Evolutionary conservation across 2,888 invertebrate genomes (phyloP).

Genomic region (Cephus spinipes): DNA sequence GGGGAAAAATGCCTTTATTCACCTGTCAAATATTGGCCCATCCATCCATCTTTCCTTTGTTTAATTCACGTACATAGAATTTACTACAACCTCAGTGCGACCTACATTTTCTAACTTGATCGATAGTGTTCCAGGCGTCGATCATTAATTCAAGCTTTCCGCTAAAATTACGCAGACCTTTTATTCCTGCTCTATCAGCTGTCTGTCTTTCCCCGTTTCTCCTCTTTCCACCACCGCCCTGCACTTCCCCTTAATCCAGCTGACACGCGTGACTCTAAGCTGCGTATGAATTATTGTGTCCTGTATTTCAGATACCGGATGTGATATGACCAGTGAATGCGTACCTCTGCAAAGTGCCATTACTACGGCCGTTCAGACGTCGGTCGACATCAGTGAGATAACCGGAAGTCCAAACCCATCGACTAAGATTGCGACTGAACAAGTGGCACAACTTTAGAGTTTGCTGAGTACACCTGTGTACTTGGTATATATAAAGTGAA

Average conservation of each 20-base stretch:
- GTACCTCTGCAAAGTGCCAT: constrained; percentile 58
- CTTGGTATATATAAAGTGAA: too few relatives aligned
- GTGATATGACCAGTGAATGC: constrained; percentile 55
- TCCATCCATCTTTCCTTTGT: not conserved
- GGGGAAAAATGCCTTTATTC: not conserved
- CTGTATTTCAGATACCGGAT: constrained; percentile 54
- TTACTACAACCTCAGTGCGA: not conserved
- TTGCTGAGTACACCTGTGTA: not conserved
- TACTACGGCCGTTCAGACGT: constrained; percentile 58
- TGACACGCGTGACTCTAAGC: not conserved
- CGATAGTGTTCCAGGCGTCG: not conserved
- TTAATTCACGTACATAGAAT: not conserved
- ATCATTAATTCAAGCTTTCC: not conserved
- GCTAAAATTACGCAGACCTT: not conserved
- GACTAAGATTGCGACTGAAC: constrained; percentile 54
- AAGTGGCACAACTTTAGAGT: constrained; percentile 55
- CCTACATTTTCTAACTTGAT: not conserved
- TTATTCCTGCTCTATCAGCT: not conserved
- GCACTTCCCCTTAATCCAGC: not conserved
- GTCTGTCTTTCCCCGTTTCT: not conserved
- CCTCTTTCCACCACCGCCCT: too few relatives aligned
- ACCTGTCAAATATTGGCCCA: not conserved
- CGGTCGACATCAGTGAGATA: constrained; percentile 59
- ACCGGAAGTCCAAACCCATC: constrained; percentile 54
- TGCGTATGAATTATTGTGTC: not conserved